phyloP scores from a whole-genome alignment of 2,888 invertebrate species.

The Dendrolimus houi region DNA sequence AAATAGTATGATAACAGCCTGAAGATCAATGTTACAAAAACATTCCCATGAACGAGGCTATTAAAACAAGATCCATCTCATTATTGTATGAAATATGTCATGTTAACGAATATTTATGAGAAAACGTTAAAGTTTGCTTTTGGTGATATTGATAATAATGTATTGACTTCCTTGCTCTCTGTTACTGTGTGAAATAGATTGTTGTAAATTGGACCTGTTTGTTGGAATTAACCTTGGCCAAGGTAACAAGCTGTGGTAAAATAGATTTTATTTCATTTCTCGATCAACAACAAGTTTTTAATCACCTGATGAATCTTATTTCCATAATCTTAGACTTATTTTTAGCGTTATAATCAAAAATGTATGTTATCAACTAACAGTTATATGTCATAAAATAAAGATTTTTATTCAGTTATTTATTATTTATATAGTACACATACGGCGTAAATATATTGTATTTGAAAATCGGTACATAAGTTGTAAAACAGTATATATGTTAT shows the following conservation, averaged over 20 bases:
- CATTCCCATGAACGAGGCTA: too few species aligned
- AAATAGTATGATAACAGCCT: too few species aligned
- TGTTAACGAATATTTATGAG: not conserved
- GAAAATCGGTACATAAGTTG: constrained; percentile 11
- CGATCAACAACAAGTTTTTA: constrained; percentile 10
- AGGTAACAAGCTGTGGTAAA: constrained; percentile 14
- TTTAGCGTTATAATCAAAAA: not conserved
- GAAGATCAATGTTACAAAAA: too few species aligned
- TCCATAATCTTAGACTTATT: constrained; percentile 13
- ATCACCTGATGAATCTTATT: constrained; percentile 19
- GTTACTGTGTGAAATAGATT: constrained; percentile 6
- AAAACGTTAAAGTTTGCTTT: not conserved
- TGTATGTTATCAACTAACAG: too few species aligned
- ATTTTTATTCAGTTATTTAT: constrained; percentile 2
- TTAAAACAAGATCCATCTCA: too few species aligned
- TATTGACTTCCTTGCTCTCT: constrained; percentile 3
- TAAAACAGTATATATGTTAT: too few species aligned
- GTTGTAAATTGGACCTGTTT: constrained; percentile 19
- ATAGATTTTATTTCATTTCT: constrained; percentile 24
- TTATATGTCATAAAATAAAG: not conserved
- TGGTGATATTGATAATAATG: not conserved
- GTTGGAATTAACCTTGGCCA: constrained; percentile 16
- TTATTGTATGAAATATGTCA: not conserved
- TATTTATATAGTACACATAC: constrained; percentile 6
- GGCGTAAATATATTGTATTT: constrained; percentile 13